Evolutionary conservation across 2,113 vertebrate genomes (phyloP), one percentile per base, ranked within the genome.

Genomic region (Piaya cayana): DNA sequence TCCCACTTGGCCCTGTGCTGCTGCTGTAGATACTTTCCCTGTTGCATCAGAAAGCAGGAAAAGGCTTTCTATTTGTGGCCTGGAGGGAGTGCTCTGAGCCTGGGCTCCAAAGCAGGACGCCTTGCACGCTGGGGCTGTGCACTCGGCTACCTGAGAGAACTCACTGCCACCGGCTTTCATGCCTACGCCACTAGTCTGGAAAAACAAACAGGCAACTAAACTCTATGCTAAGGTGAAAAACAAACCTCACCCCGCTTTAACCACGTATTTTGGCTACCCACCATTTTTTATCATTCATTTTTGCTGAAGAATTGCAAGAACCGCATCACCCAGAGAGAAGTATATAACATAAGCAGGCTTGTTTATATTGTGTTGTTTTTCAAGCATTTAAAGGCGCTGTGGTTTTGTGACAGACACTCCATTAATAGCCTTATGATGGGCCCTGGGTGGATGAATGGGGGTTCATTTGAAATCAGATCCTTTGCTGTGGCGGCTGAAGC

Each of bases 341-440:
- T 39, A 30, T 29, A 43, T 32, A 90, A 94, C 30, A 26, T 36
- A 37, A 77, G 74, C 11, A 50, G 68, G 47, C 14, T 93, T 84
- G 60, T 88, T 90, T 72, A 52, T 79, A 32, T 42, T 60, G 56
- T 88, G 77, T 32, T 80, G 58, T 94, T 95, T 86, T 59, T 5
- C 84, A 65, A 83, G 78, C 79, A 65, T 50, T 83, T 84, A 53
- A 88, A 95, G 49, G 12, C 60, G 65, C 37, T 58, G 76, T 82
- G 52, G 64, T 67, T 93, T 94, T 68, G 70, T 93, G 91, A 77
- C 87, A 93, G 92, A 93, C 72, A 72, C 89, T 93, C 69, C 82
- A 47, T 90, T 90, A 92, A 92, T 37, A 91, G 90, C 82, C 56
- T 79, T 47, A 2, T 64, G 92, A 85, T 82, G 95, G 90, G 67